Base-by-base conservation (phyloP, 2,797 vertebrate species). In the Aselliscus stoliczkanus region DNA sequence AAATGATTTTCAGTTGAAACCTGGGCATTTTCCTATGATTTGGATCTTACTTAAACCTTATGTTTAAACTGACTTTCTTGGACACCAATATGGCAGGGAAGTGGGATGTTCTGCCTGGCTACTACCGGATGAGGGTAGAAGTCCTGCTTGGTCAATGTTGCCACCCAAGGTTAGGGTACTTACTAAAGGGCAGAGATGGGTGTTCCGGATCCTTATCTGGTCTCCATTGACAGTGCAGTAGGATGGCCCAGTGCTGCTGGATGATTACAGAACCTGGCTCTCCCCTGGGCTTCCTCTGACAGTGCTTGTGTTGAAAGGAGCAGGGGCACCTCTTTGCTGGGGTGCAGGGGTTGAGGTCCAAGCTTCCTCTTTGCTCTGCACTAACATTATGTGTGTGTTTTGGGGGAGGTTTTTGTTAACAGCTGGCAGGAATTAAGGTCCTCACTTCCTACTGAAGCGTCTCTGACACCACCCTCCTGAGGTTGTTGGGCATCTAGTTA, bases 1-100 rank as follows among this genome's bases (percentile, higher is more conserved):
- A 2, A 60, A 62, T 90, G 67, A 90, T 96, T 92, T 96, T 60
- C 34, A 47, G 1, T 76, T 62, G n/a, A 90, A 87, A 90, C 20
- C 21, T 72, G 8, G 21, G 2, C 58, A 25, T 39, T 58, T 72
- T 42, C 65, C 50, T 76, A 27, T 27, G 44, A 69, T 73, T 73
- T 75, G 31, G 44, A 60, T 62, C 44, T 62, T 94, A 87, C 31
- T 84, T 79, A 65, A 75, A 58, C 21, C 25, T 79, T 84, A 42
- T 39, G 42, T 80, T 75, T 60, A 75, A 62, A 83, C 13, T 90
- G 54, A 31, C 67, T 56, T 86, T 83, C 44, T 79, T 47, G 27
- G 80, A 20, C n/a, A 54, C 42, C 20, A 60, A 15, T 44, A 0
- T 54, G 20, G 14, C 34, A 81, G 50, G 13, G 18, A 37, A 94